Conservation (phyloP, 2,797 vertebrate species). For the Cyclura pinguis region DNA sequence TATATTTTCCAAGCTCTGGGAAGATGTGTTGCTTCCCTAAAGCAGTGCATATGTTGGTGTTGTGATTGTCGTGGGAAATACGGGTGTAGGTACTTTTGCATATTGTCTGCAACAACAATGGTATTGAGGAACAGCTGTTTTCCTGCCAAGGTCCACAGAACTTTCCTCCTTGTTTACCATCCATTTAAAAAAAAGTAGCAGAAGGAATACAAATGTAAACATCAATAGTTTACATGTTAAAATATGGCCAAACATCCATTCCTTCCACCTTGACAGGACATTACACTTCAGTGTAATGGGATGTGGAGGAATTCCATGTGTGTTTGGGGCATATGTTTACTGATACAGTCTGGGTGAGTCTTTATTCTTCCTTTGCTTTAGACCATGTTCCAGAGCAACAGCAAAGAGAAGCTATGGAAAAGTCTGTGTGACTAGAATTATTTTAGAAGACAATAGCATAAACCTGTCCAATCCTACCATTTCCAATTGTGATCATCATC, state of each 20-base stretch:
- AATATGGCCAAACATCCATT: not conserved
- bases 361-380: conserved; percentile 5
- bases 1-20: not conserved
- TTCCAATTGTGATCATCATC: conserved; percentile 2
- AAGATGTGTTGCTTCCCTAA: not conserved
- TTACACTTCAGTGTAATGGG: not conserved
- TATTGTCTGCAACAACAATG: not conserved
- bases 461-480: not conserved
- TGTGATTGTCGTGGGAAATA: not conserved
- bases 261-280: not conserved
- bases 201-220: not conserved
- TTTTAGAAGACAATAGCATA: not conserved
- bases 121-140: not conserved
- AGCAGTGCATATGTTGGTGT: not conserved
- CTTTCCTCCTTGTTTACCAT: not conserved
- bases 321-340: not conserved
- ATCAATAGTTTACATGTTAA: not conserved
- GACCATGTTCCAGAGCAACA: not conserved
- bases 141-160: not conserved
- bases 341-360: not conserved
- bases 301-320: not conserved
- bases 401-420: not conserved
- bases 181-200: not conserved
- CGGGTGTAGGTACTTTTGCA: not conserved
- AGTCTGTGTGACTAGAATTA: not conserved